Base-by-base conservation (phyloP, 2,113 vertebrate genomes). In the Campylomormyrus numenius region DNA sequence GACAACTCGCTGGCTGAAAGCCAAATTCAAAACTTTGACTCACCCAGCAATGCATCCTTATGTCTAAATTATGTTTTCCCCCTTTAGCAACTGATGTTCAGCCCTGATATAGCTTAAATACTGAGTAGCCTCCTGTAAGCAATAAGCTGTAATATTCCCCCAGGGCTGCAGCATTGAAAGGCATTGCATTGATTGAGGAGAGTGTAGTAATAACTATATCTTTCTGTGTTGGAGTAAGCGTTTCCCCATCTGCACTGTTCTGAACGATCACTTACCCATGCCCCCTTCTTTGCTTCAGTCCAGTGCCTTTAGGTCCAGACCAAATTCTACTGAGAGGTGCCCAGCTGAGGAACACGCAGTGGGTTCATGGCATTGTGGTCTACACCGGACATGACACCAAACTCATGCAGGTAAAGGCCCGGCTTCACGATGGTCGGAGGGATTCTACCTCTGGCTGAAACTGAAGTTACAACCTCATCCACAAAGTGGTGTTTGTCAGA, bases 341-440 rank as follows among this genome's bases (percentile, higher is more conserved):
- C 91, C 98, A 99, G 94, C 48, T 99, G 92, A 97, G 98, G 92
- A 99, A 99, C 93, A 99, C 98, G 0, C 98, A 99, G 92, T 99
- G 98, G 98, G 95, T 99, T 92, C 97, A 98, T 2, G 98, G 98
- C 48, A 97, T 99, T 58, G 98, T 99, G 90, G 98, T 99, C 91
- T 99, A 99, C 92, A 99, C 98, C 0, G 98, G 98, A 85, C 98
- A 99, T 35, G 98, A 99, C 94, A 99, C 98, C 91, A 99, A 99
- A 93, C 97, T 99, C 92, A 99, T 99, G 98, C 98, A 99, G 98
- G 98, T 99, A 87, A 90, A 58, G 9, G 0, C 89, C 5, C 7
- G 19, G n/a, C n/a, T 35, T 31, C 9, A 5, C 13, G 5, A 3
- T 13, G 27, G 24, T 87, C 35, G 0, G 35, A 42, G 13, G 15